Percentiles rank a stretch among this genome's conserved stretches.
phyloP scores from a whole-genome alignment of 2,113 vertebrate species.

The Pterocles gutturalis region DNA sequence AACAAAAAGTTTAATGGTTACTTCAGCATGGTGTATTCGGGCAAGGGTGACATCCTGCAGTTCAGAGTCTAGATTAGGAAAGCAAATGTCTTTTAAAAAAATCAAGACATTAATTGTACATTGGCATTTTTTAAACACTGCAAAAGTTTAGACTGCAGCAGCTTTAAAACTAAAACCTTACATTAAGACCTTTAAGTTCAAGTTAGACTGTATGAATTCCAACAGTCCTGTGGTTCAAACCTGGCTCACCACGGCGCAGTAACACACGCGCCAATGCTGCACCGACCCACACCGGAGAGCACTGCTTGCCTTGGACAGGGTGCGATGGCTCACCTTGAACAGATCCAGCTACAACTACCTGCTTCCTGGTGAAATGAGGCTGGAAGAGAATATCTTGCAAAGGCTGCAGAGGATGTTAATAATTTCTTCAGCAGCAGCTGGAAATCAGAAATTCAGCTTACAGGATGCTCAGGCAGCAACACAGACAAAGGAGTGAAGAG shows the following conservation, averaged over 20 bases:
- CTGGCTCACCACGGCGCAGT: fast-evolving
- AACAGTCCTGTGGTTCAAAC: neutral
- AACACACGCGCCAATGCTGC: fast-evolving
- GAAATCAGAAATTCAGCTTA: too few species aligned
- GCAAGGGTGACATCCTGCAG: neutral
- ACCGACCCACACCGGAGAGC: neutral
- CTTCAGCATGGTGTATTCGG: neutral
- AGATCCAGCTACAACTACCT: too few species aligned
- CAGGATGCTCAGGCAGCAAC: neutral
- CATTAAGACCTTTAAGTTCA: neutral
- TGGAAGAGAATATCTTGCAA: neutral
- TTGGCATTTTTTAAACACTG: neutral
- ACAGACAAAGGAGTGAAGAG: neutral
- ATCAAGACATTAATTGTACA: neutral
- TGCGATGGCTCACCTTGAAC: fast-evolving
- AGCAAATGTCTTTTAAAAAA: neutral
- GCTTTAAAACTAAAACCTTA: neutral
- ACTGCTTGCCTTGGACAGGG: neutral
- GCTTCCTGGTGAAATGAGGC: neutral
- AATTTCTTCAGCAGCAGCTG: neutral
- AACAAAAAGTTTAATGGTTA: neutral
- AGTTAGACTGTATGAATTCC: neutral
- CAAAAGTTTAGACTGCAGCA: neutral
- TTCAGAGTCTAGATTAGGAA: neutral
- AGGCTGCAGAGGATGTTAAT: neutral